These are phyloP conservation scores for Seriola dumerili DNA, from an alignment of 2,113 vertebrate species.

Conservation along the genomic window DNA sequence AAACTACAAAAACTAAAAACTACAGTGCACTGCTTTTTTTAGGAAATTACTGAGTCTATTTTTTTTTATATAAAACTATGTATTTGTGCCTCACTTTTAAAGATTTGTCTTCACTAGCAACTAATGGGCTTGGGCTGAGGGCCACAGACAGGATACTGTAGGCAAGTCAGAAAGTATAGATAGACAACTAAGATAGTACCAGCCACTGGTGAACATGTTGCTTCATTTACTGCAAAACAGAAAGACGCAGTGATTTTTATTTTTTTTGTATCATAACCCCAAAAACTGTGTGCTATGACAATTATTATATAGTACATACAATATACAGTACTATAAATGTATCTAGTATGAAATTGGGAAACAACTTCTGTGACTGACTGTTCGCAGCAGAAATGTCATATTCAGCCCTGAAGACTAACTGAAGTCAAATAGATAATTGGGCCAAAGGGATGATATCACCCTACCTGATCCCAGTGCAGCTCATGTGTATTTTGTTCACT, in stretches of 20 bases:
- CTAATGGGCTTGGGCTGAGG: too few species aligned
- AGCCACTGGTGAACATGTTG: background rate
- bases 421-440: background rate
- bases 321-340: background rate
- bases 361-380: background rate
- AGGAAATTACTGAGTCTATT: too few species aligned
- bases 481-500: background rate
- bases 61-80: background rate
- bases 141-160: too few species aligned
- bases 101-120: too few species aligned
- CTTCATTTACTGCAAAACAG: background rate
- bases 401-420: conserved; percentile 12
- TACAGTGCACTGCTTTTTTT: too few species aligned
- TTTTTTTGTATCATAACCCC: background rate
- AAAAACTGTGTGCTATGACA: background rate
- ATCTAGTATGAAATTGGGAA: background rate
- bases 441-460: background rate
- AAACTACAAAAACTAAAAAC: background rate
- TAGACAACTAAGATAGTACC: background rate
- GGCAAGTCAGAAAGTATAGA: too few species aligned
- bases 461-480: background rate
- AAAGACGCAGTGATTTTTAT: background rate
- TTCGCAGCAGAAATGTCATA: background rate
- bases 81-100: too few species aligned
- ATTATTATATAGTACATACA: background rate